phyloP scores from a whole-genome alignment of 2,888 invertebrate species.

The Platycheirus albimanus region DNA sequence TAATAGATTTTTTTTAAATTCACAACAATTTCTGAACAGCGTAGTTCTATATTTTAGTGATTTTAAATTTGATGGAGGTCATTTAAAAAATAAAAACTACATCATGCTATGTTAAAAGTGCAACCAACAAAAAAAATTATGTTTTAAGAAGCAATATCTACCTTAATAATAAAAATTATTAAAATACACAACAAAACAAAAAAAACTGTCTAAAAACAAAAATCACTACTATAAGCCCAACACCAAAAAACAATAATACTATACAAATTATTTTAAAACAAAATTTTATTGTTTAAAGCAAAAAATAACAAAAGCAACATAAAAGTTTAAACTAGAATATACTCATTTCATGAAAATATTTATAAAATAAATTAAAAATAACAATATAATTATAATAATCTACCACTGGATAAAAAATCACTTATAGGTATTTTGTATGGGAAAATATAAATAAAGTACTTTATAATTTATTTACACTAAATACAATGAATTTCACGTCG shows the following conservation, averaged over 20 bases:
- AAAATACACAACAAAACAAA: not conserved
- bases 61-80: too few species aligned
- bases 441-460: conserved; percentile 43
- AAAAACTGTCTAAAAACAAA: conserved; percentile 11
- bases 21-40: too few species aligned
- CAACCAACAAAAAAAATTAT: too few species aligned
- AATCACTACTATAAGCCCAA: conserved; percentile 53
- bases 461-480: conserved; percentile 69
- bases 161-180: too few species aligned
- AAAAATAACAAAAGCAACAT: conserved; percentile 48
- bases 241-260: conserved; percentile 51
- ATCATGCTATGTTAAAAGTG: too few species aligned
- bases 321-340: conserved; percentile 79
- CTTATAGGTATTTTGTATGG: conserved; percentile 75
- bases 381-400: conserved; percentile 29
- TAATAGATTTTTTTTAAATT: too few species aligned
- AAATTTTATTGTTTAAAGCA: conserved; percentile 29
- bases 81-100: too few species aligned
- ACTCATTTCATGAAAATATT: conserved; percentile 75
- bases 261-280: conserved; percentile 11
- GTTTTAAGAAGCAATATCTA: too few species aligned
- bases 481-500: conserved; percentile 75
- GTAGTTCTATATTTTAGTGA: too few species aligned
- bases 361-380: conserved; percentile 45
- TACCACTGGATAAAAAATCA: conserved; percentile 77